Base-by-base conservation (phyloP, 2,888 invertebrate genomes). In the Ophioninae sp. region DNA sequence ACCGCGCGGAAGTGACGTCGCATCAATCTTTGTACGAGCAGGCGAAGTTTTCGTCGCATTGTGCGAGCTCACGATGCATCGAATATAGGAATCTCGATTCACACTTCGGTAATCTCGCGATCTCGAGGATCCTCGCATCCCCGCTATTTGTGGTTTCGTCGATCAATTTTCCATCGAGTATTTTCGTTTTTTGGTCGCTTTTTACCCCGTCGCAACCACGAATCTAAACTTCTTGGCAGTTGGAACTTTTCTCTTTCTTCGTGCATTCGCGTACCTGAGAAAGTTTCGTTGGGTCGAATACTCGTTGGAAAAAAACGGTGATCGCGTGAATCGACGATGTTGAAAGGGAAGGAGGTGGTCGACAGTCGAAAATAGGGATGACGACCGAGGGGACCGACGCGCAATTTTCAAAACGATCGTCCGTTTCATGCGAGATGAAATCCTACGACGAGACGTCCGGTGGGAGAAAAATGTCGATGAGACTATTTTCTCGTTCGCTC, bases 151-250 rank as follows among this genome's bases (percentile, higher is more conserved):
- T 7, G n/a, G 57, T 57, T 41, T 67, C 75, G 67, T 57, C 21
- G 23, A 21, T 64, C 75, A 67, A 67, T 57, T 76, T 39, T 21
- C 41, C 21, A 57, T 8, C 21, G 21, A 30, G 17, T 41, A 30
- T 75, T 30, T 65, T n/a, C 69, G 8, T 65, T 37, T 62, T 72
- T 72, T 72, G 21, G 6, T 39, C 37, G 21, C 17, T 72, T 41
- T 37, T 61, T 41, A 41, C 3, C 5, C 30, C 30, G 39, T 23
- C 57, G 23, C 39, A 57, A 7, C 17, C 39, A 50, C 17, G 7
- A 6, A 50, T 20, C 7, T 13, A 56, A 75, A 75, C 75, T 75
- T 65, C 6, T n/a, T 41, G 21, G 39, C n/a, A 17, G 21, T 7
- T 57, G 0, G 21, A 41, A 59, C 59, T 20, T 41, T 72, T 57